Percentiles rank a stretch among this genome's conserved stretches.
phyloP scores from a whole-genome alignment of 1,140 invertebrate species.

The Aphis gossypii region DNA sequence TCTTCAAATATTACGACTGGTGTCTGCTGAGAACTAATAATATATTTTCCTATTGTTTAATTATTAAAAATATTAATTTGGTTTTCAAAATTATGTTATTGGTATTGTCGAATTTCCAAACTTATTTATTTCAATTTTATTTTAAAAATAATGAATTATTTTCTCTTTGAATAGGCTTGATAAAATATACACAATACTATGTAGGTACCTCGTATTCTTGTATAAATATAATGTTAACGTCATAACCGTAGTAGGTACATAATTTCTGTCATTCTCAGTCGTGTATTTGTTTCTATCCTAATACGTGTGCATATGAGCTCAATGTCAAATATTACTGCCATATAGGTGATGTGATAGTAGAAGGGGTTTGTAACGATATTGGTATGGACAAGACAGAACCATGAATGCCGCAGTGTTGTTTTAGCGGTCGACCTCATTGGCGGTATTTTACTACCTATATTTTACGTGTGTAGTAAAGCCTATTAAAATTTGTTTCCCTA shows the following conservation, averaged over 20 bases:
- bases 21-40: no score
- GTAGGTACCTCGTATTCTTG: neutral
- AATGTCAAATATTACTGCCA: constrained; percentile 57
- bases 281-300: constrained; percentile 41
- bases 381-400: constrained; percentile 48
- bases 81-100: no score
- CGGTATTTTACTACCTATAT: constrained; percentile 37
- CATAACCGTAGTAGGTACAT: neutral
- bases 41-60: neutral
- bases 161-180: neutral
- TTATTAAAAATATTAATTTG: neutral
- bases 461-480: constrained; percentile 42
- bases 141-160: neutral
- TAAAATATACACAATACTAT: neutral
- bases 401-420: constrained; percentile 57
- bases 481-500: constrained; percentile 46
- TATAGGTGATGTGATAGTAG: constrained; percentile 52
- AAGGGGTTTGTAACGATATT: constrained; percentile 54
- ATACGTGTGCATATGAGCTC: constrained; percentile 45
- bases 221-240: neutral
- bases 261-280: constrained; percentile 30
- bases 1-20: neutral
- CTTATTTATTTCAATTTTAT: neutral
- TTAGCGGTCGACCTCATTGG: constrained; percentile 56
- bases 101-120: neutral